Conservation (phyloP, 2,797 vertebrate genomes). For the Danio albolineatus region DNA sequence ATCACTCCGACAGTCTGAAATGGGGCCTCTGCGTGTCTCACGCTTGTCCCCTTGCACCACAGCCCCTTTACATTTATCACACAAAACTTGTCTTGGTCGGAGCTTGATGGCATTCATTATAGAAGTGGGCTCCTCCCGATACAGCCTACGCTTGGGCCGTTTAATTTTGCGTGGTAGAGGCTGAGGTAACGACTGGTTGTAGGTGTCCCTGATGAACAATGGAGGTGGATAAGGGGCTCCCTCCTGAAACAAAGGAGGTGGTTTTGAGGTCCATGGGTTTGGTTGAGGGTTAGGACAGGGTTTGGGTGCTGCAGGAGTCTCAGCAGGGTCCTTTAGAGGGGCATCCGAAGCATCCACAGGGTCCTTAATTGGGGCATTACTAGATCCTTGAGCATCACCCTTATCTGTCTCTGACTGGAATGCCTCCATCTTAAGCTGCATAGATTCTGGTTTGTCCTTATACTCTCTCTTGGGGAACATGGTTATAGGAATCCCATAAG, state of each 20-base stretch:
- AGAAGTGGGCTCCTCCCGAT: constrained; percentile 95
- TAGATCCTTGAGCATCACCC: constrained; percentile 63
- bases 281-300: constrained; percentile 65
- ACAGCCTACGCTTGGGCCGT: constrained; percentile 93
- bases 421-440: constrained; percentile 85
- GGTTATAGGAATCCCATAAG: constrained; percentile 90
- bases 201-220: constrained; percentile 99
- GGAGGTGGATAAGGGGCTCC: constrained; percentile 96
- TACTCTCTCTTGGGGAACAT: constrained; percentile 89
- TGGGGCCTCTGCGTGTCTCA: constrained; percentile 85
- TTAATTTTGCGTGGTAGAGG: constrained; percentile 96
- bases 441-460: constrained; percentile 86
- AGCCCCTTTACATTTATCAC: constrained; percentile 95
- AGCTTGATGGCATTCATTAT: constrained; percentile 98
- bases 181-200: constrained; percentile 99
- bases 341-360: constrained; percentile 46
- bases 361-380: constrained; percentile 51
- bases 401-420: constrained; percentile 81
- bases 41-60: constrained; percentile 87
- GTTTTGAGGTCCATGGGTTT: constrained; percentile 88
- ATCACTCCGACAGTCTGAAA: constrained; percentile 84
- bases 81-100: constrained; percentile 95
- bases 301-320: constrained; percentile 46
- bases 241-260: constrained; percentile 94
- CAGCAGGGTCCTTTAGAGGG: constrained; percentile 48